Evolutionary conservation across 2,113 vertebrate genomes (phyloP).

Genomic region (Trichechus manatus): DNA sequence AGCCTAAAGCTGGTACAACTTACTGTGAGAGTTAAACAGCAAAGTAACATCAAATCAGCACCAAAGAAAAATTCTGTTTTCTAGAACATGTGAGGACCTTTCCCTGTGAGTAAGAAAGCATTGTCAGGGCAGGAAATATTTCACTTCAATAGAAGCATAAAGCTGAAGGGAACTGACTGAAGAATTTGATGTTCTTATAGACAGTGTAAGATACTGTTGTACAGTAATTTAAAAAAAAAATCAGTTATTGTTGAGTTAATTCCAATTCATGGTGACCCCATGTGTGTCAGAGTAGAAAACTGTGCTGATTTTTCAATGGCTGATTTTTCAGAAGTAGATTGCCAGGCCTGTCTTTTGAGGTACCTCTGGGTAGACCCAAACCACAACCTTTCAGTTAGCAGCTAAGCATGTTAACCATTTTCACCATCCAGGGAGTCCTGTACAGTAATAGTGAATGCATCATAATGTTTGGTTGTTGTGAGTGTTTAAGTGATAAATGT

Average conservation of each 20-base stretch:
- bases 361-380: neutral
- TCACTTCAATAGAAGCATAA: neutral
- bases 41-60: neutral
- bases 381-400: neutral
- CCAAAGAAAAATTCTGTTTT: neutral
- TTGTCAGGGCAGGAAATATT: neutral
- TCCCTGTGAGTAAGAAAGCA: neutral
- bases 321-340: neutral
- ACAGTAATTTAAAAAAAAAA: too few species aligned
- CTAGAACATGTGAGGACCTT: neutral
- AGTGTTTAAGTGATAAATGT: neutral
- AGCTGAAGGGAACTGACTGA: neutral
- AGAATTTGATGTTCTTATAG: neutral
- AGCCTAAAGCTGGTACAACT: neutral
- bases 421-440: neutral
- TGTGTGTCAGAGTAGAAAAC: neutral
- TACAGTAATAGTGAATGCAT: neutral
- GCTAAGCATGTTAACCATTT: neutral
- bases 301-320: neutral
- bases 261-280: neutral
- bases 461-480: neutral
- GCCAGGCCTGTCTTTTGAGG: neutral
- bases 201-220: neutral
- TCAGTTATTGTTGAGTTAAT: neutral
- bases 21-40: neutral